phyloP scores from a whole-genome alignment of 2,797 vertebrate species.

The Choloepus didactylus region DNA sequence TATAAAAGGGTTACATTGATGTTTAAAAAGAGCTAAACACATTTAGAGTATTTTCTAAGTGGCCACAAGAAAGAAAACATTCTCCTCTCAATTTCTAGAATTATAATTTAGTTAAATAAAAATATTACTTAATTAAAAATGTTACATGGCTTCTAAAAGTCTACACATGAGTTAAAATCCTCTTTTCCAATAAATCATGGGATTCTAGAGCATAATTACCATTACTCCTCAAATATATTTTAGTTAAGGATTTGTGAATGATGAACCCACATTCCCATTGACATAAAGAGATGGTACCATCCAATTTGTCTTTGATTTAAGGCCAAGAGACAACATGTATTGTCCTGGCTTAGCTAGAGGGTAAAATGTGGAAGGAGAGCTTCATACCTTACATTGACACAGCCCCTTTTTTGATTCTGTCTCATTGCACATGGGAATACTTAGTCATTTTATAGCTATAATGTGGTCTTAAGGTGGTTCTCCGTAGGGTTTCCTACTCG shows the following conservation, averaged over 20 bases:
- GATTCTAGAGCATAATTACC: neutral
- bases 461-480: neutral
- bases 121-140: neutral
- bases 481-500: constrained; percentile 15
- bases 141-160: neutral
- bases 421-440: neutral
- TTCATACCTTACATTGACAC: neutral
- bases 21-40: constrained; percentile 7
- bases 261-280: neutral
- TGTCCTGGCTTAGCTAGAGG: neutral
- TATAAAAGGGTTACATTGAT: neutral
- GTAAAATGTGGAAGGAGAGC: neutral
- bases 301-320: neutral
- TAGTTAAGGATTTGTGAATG: constrained; percentile 14
- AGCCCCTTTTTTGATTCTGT: neutral
- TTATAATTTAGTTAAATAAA: constrained; percentile 51
- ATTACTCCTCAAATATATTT: neutral
- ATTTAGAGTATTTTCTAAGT: constrained; percentile 35
- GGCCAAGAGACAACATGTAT: neutral
- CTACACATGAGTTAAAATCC: neutral
- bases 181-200: constrained; percentile 14
- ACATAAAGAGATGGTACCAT: neutral
- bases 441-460: neutral
- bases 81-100: constrained; percentile 10
- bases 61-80: constrained; percentile 7